These are phyloP conservation scores for Coreius guichenoti DNA, from an alignment of 2,797 vertebrate genomes.

Conservation along the genomic window DNA sequence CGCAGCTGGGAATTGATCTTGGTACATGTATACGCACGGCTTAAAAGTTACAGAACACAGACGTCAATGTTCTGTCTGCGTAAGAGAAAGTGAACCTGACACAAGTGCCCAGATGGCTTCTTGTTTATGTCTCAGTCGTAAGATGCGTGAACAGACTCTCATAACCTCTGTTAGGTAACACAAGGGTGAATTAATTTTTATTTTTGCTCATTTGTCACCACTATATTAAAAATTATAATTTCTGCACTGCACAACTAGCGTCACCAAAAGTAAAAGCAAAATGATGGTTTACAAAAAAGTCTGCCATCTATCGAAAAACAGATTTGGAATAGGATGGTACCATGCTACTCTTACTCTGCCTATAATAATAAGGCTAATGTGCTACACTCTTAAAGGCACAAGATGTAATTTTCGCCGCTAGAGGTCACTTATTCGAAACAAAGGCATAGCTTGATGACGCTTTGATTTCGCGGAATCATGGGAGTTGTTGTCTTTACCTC, in stretches of 20 bases:
- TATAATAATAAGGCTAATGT: neutral
- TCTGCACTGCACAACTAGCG: neutral
- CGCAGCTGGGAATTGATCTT: conserved; percentile 31
- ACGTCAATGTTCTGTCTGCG: conserved; percentile 40
- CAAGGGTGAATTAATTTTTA: neutral
- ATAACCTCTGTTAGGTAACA: conserved; percentile 23
- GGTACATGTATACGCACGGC: neutral
- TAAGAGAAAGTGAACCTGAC: conserved; percentile 47
- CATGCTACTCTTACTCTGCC: neutral
- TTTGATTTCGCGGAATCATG: too few relatives aligned
- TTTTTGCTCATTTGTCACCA: neutral
- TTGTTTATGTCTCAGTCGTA: conserved; percentile 42
- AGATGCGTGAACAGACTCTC: conserved; percentile 46
- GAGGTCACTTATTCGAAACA: too few relatives aligned
- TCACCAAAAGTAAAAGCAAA: neutral
- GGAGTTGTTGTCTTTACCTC: too few relatives aligned
- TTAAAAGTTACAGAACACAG: conserved; percentile 17
- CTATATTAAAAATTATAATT: neutral
- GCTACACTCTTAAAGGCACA: neutral
- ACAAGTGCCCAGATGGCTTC: conserved; percentile 42
- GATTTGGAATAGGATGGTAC: neutral
- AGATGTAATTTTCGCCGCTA: too few relatives aligned
- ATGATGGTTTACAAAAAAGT: neutral
- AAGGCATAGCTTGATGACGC: too few relatives aligned
- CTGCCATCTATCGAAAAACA: neutral